A percentile compares a stretch with the other conserved stretches of the same genome.
These are phyloP conservation scores for Machimus rusticus DNA, from an alignment of 2,888 invertebrate genomes.

Conservation along the genomic window DNA sequence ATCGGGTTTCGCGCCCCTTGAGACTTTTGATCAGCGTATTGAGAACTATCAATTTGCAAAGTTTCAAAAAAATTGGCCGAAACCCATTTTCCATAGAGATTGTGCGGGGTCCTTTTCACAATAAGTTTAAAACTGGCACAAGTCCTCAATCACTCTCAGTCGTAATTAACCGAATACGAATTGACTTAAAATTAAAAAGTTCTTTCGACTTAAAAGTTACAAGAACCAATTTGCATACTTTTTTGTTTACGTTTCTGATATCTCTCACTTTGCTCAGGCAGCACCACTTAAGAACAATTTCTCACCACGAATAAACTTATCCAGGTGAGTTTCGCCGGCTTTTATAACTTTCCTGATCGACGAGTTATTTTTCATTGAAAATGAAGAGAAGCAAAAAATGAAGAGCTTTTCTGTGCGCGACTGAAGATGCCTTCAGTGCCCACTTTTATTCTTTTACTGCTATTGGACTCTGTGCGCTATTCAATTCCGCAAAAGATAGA, in stretches of 20 bases:
- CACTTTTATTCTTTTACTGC: background rate
- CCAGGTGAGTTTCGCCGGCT: slow-evolving; percentile 2
- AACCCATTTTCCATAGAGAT: no score
- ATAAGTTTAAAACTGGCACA: background rate
- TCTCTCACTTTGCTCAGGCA: background rate
- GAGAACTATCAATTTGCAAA: no score
- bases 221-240: slow-evolving; percentile 17
- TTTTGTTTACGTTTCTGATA: background rate
- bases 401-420: slow-evolving; percentile 12
- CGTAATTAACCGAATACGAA: background rate
- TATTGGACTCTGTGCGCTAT: background rate
- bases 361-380: background rate
- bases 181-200: background rate
- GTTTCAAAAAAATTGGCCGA: no score
- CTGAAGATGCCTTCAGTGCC: background rate
- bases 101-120: no score
- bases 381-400: slow-evolving; percentile 1
- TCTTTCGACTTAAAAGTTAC: background rate
- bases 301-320: background rate
- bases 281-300: background rate
- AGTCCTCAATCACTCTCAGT: background rate
- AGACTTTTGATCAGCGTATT: no score
- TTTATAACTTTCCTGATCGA: slow-evolving; percentile 16
- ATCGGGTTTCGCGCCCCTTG: no score
- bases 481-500: background rate